Evolutionary conservation across 1,140 invertebrate genomes (phyloP), one percentile per base, ranked within the genome.

Genomic region (Penaeus chinensis): DNA sequence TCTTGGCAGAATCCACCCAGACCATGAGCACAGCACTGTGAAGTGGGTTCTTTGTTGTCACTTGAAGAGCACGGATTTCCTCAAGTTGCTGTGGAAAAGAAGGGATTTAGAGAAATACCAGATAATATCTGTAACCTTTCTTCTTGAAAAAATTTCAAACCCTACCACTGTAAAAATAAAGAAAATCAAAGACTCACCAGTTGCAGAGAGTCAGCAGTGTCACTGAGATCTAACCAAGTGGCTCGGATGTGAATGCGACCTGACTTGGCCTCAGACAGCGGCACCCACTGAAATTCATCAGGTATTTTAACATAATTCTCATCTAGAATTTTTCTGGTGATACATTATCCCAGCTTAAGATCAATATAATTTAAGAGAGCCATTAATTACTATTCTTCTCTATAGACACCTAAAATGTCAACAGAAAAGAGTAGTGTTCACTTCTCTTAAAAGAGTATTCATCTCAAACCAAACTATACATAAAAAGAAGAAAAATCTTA

Each of bases 241-340:
- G 98, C 93, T 85, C 96, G 94, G 54, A 99, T 91, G 92, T 98
- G 96, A 3, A 99, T 94, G 93, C 96, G 95, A 62, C 98, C 98
- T 91, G 97, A 96, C 92, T 98, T 98, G 7, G 97, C 97, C 93
- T 98, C 96, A 92, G 99, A 97, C 88, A 99, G 93, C 0, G 96
- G 96, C 80, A 98, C 93, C 97, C 98, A 99, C 96, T 98, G 91
- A 7, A 92, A 90, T 90, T 37, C 32, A 91, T 91, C 54, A 90
- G 83, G 32, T 66, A 69, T 86, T 62, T 37, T 74, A 69, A 22
- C 7, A 37, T 20, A 8, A 27, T 24, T 22, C n/a, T 37, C 71
- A 32, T 32, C 5, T 42, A 4, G 7, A 42, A 7, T 42, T 42
- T 42, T 42, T 42, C 37, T 42, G 37, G 37, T 42, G 4, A 42